Conservation (phyloP, 2,797 vertebrate species). For the Rhinophrynus dorsalis region DNA sequence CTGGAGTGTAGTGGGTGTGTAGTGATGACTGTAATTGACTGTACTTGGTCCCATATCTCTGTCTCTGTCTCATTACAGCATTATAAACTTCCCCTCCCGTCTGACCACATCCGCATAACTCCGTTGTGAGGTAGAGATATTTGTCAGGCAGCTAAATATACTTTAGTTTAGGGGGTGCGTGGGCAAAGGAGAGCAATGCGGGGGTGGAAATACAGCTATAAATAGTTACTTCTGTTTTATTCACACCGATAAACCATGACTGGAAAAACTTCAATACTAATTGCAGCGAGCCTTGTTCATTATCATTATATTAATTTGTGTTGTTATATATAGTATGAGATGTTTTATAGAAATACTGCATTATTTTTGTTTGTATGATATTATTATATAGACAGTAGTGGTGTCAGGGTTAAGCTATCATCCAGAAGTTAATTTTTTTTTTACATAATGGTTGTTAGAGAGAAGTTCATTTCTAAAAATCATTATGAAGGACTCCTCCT, state of each 20-base stretch:
- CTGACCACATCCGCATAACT: slow-evolving; percentile 38
- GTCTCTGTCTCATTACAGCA: slow-evolving; percentile 28
- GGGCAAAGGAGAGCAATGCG: slow-evolving; percentile 30
- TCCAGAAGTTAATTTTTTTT: too few relatives aligned
- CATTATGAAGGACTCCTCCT: too few relatives aligned
- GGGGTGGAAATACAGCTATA: slow-evolving; percentile 40
- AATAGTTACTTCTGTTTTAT: slow-evolving; percentile 39
- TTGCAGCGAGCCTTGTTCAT: too few relatives aligned
- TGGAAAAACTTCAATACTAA: slow-evolving; percentile 26
- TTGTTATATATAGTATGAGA: too few relatives aligned
- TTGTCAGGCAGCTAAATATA: slow-evolving; percentile 43
- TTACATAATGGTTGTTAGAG: too few relatives aligned
- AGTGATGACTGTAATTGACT: too few relatives aligned
- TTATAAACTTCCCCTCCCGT: slow-evolving; percentile 29
- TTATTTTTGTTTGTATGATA: too few relatives aligned
- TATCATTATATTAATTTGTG: too few relatives aligned
- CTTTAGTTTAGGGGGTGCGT: slow-evolving; percentile 34
- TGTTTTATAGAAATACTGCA: too few relatives aligned
- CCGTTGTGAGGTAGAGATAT: slow-evolving; percentile 34
- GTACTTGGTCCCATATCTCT: slow-evolving; percentile 3
- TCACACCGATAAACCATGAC: neutral
- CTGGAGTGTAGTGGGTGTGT: neutral
- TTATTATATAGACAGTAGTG: too few relatives aligned
- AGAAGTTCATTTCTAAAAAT: too few relatives aligned
- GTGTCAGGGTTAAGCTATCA: too few relatives aligned